Base-by-base conservation (phyloP, 1,140 invertebrate genomes). In the Calliphora vicina region DNA sequence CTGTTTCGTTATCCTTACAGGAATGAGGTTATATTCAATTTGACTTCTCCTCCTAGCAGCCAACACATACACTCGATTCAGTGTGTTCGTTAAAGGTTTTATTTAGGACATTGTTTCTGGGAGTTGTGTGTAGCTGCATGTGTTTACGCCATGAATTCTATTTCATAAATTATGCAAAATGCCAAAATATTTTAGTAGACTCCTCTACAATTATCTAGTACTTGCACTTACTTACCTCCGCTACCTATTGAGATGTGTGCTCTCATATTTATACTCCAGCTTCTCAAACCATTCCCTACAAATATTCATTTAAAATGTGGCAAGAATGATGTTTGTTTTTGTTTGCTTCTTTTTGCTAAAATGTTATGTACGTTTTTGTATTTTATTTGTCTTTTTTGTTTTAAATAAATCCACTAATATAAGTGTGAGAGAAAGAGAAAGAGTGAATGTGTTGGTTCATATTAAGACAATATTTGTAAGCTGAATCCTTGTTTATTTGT, bases 101-200 rank as follows among this genome's bases (percentile, higher is more conserved):
- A 15, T 50, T 50, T 50, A 17, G 45, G 35, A 50, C 12, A 50
- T 13, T 50, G 12, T 50, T 1, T 0, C 15, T 50, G 45, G 12
- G 0, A 50, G 12, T 17, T 35, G 72, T 5, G 20, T 23, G 5
- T 72, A 35, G 72, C 4, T 76, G 73, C 73, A 35, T 76, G 73
- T 76, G 27, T 76, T 76, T 35, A 35, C 27, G 10, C 73, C 73
- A 76, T 76, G 73, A 76, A 76, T 76, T 76, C 73, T 20, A n/a
- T 57, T 76, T 76, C 73, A 76, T 76, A 76, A 76, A 76, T 76
- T 76, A 76, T 76, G 73, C 73, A 76, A 76, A 76, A 76, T 76
- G 73, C 27, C 27, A 67, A 67, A 67, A 67, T 67, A 67, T 67
- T 67, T 67, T 67, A 67, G n/a, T 67, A 23, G n/a, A 50, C 45